phyloP scores from a whole-genome alignment of 2,888 invertebrate species.

The Priocnemis perturbator region DNA sequence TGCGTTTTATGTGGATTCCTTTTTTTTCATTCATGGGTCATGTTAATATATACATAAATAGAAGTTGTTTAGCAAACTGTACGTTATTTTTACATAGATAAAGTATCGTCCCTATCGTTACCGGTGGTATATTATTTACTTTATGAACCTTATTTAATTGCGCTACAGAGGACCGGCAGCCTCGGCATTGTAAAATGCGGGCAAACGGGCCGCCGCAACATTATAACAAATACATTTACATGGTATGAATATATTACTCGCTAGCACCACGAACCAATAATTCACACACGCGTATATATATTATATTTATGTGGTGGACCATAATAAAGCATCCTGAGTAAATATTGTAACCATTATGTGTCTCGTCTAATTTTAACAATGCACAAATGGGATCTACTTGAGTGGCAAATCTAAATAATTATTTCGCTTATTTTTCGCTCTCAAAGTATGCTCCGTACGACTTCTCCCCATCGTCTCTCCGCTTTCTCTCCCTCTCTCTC shows the following conservation, averaged over 20 bases:
- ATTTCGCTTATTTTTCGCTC: conserved; percentile 38
- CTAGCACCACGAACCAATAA: conserved; percentile 72
- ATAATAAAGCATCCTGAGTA: conserved; percentile 76
- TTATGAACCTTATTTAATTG: conserved; percentile 59
- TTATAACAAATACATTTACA: conserved; percentile 67
- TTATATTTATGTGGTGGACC: conserved; percentile 60
- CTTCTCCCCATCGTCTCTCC: conserved; percentile 30
- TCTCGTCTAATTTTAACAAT: conserved; percentile 69
- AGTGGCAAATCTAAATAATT: conserved; percentile 54
- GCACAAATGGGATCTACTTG: conserved; percentile 62
- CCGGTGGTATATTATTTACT: conserved; percentile 59
- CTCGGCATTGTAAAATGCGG: conserved; percentile 57
- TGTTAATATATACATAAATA: conserved; percentile 66
- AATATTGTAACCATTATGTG: conserved; percentile 75
- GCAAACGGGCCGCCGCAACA: conserved; percentile 46
- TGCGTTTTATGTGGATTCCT: conserved; percentile 56
- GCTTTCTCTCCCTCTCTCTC: conserved; percentile 22
- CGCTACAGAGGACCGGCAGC: conserved; percentile 45
- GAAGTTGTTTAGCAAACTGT: conserved; percentile 70
- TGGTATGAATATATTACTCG: conserved; percentile 63
- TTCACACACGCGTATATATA: conserved; percentile 64
- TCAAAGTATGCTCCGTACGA: conserved; percentile 49
- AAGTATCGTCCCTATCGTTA: conserved; percentile 67
- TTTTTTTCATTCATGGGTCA: conserved; percentile 38
- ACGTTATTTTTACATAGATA: conserved; percentile 64